Evolutionary conservation across 2,797 vertebrate species (phyloP), one percentile per base, ranked within the genome.

Genomic region (Coregonus ussuriensis): DNA sequence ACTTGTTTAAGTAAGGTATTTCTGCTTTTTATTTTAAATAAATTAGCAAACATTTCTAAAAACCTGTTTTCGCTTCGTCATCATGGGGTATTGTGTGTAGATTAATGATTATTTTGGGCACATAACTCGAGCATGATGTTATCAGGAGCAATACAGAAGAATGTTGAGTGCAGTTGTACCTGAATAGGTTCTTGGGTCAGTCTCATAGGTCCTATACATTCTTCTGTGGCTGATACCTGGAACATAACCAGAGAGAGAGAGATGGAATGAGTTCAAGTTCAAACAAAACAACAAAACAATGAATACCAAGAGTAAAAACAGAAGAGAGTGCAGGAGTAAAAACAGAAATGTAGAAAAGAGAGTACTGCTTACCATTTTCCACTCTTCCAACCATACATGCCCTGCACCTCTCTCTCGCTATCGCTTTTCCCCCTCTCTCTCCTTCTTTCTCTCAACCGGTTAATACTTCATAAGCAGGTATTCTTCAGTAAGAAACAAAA

Each of bases 161-260:
- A 72, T 53, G 25, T 16, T 9, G 14, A 25, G 35, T 21, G 9
- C 13, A 7, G 31, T 77, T 87, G 52, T 93, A 98, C 97, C 96
- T 99, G 96, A 80, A 97, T 94, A 6, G 96, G 96, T 87, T 98
- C 96, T 88, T 96, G 97, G 6, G 93, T 97, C 89, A 98, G 86
- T 93, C 93, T 96, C 97, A 98, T 99, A n/a, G 97, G 96, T 82
- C 97, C 97, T 4, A 99, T 92, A 86, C 95, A 95, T 86, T 97
- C 93, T 91, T 98, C 97, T 77, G 95, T 93, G 53, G 94, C 84
- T 81, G 96, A 95, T 87, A 96, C 94, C 97, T 98, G 95, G 76
- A 90, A 76, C 82, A 91, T 77, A 84, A 72, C 6, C 59, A n/a
- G 47, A 18, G 54, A 67, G 41, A 6, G 35, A 71, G n/a, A 51